Conservation (phyloP, 2,888 invertebrate genomes). For the Metellina segmentata region DNA sequence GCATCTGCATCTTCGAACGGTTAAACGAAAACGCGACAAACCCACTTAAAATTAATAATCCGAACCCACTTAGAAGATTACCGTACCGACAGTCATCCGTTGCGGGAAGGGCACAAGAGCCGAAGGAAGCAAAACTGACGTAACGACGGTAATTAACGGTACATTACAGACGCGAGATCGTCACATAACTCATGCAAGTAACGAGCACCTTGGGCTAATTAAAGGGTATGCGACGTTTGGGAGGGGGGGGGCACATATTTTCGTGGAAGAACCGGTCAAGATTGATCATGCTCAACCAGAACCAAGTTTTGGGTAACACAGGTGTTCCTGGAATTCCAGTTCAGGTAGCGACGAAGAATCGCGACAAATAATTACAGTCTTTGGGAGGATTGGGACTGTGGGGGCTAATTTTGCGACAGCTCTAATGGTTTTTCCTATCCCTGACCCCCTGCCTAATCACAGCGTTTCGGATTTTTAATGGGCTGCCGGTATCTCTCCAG, state of each 20-base stretch:
- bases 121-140: no score
- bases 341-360: conserved; percentile 70
- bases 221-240: conserved; percentile 47
- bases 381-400: conserved; percentile 6
- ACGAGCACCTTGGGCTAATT: conserved; percentile 75
- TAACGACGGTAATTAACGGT: conserved; percentile 62
- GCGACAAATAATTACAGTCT: conserved; percentile 76
- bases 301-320: conserved; percentile 74
- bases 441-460: conserved; percentile 59
- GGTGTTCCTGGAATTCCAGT: conserved; percentile 74
- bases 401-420: conserved; percentile 71
- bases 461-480: conserved; percentile 72
- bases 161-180: conserved; percentile 58
- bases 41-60: neutral
- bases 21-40: neutral
- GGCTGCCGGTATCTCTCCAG: conserved; percentile 34
- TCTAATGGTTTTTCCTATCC: conserved; percentile 56
- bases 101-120: no score
- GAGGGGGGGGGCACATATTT: conserved; percentile 8
- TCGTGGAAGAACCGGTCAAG: conserved; percentile 53
- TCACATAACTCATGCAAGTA: conserved; percentile 71
- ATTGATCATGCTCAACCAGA: conserved; percentile 76
- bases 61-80: neutral
- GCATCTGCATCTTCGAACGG: no score
- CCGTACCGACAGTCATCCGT: no score